Evolutionary conservation across 2,797 vertebrate species (phyloP).

Genomic region (Sciurus carolinensis): DNA sequence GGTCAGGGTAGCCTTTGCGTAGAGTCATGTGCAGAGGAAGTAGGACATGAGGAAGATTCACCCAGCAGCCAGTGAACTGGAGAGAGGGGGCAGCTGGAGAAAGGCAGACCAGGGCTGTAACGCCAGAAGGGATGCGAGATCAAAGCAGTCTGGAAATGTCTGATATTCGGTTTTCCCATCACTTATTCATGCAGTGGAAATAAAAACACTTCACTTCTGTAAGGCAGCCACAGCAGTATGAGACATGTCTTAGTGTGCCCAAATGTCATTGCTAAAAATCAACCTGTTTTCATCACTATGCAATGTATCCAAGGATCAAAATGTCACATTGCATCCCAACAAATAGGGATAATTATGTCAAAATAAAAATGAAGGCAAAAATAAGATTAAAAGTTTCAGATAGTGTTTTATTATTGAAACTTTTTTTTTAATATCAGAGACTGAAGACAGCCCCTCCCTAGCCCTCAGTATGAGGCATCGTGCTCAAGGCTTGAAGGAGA

Average conservation of each 20-base stretch:
- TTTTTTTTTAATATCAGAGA: neutral
- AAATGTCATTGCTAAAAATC: neutral
- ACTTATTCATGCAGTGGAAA: neutral
- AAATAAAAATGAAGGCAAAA: neutral
- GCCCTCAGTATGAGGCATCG: neutral
- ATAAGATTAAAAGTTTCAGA: neutral
- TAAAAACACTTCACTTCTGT: conserved; percentile 1
- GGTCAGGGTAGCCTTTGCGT: neutral
- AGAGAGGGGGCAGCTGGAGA: neutral
- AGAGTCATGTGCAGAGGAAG: neutral
- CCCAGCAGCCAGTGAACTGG: neutral
- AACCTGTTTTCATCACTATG: neutral
- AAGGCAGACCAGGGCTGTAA: neutral
- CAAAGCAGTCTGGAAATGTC: neutral
- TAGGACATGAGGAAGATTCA: neutral
- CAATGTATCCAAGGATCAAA: too few relatives aligned
- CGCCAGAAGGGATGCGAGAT: neutral
- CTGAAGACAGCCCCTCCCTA: neutral
- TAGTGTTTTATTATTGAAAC: neutral
- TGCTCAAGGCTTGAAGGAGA: neutral
- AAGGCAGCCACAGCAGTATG: neutral
- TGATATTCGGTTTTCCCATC: neutral
- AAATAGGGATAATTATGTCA: neutral
- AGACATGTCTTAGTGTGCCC: neutral
- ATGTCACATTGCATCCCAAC: neutral